Evolutionary conservation across 2,888 invertebrate genomes (phyloP).

Genomic region (Drosophila heteroneura): DNA sequence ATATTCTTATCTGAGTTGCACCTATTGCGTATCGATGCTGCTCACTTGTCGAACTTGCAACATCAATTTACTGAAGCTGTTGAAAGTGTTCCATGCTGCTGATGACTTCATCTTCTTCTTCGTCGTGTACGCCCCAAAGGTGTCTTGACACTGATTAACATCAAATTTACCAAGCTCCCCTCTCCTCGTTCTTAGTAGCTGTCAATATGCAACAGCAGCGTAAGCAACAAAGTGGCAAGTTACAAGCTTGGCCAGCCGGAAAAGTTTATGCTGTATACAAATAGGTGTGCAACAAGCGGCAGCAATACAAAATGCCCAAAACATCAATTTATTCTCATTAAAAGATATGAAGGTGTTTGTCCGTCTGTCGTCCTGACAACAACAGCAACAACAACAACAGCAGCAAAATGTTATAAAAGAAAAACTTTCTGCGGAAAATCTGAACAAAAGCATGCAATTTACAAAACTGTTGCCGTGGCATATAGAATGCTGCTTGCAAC

Average conservation of each 20-base stretch:
- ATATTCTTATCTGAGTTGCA: neutral
- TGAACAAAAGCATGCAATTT: slow-evolving; percentile 77
- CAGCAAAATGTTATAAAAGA: slow-evolving; percentile 42
- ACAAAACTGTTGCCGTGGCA: slow-evolving; percentile 57
- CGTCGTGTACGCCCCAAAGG: slow-evolving; percentile 20
- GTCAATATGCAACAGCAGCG: slow-evolving; percentile 55
- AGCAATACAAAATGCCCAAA: slow-evolving; percentile 75
- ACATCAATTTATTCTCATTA: slow-evolving; percentile 82
- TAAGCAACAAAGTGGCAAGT: slow-evolving; percentile 10
- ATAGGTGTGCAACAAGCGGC: slow-evolving; percentile 55
- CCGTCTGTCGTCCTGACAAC: slow-evolving; percentile 58
- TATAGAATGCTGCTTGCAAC: slow-evolving; percentile 33
- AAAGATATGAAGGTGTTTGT: slow-evolving; percentile 76
- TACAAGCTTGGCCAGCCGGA: slow-evolving; percentile 27
- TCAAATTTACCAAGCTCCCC: slow-evolving; percentile 38
- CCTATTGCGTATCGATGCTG: neutral
- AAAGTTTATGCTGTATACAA: slow-evolving; percentile 62
- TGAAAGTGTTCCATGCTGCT: neutral
- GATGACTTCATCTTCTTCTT: neutral
- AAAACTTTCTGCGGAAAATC: slow-evolving; percentile 75
- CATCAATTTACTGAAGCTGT: neutral
- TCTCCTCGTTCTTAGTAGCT: slow-evolving; percentile 46
- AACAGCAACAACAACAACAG: slow-evolving; percentile 11
- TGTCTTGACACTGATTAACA: slow-evolving; percentile 64
- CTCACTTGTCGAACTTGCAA: neutral